Evolutionary conservation across 2,797 vertebrate genomes (phyloP).

Genomic region (Novumbra hubbsi): DNA sequence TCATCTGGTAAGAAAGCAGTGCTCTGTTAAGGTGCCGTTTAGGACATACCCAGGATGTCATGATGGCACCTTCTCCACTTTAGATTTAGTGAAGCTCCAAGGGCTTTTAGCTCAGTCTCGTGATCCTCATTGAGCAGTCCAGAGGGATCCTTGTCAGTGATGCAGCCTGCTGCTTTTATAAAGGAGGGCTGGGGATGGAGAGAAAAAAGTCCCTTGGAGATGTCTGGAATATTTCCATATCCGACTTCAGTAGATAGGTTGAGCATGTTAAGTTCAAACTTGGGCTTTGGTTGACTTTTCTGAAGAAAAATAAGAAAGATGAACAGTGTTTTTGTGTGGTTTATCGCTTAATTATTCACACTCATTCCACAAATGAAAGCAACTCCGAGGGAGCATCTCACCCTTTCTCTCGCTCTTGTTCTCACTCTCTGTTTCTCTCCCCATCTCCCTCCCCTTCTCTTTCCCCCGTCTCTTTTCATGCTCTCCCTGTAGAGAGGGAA

Average conservation of each 20-base stretch:
- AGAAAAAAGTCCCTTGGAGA: constrained; percentile 64
- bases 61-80: constrained; percentile 57
- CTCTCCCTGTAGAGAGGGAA: constrained; percentile 48
- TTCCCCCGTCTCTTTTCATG: constrained; percentile 13
- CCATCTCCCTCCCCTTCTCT: constrained; percentile 14
- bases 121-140: constrained; percentile 56
- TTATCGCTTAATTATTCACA: neutral
- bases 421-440: constrained; percentile 16
- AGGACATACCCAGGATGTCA: constrained; percentile 64
- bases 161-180: constrained; percentile 67
- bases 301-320: no score
- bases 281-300: neutral
- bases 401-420: constrained; percentile 26
- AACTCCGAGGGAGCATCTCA: neutral
- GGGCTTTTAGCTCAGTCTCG: constrained; percentile 64
- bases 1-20: neutral
- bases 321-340: no score
- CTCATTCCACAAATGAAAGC: neutral
- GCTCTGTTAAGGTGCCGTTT: constrained; percentile 43
- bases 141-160: constrained; percentile 65
- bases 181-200: constrained; percentile 64
- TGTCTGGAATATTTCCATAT: constrained; percentile 61
- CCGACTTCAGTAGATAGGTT: constrained; percentile 50
- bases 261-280: constrained; percentile 40
- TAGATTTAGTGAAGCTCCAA: constrained; percentile 67